phyloP scores from a whole-genome alignment of 1,140 invertebrate species.

The Drosophila rhopaloa region DNA sequence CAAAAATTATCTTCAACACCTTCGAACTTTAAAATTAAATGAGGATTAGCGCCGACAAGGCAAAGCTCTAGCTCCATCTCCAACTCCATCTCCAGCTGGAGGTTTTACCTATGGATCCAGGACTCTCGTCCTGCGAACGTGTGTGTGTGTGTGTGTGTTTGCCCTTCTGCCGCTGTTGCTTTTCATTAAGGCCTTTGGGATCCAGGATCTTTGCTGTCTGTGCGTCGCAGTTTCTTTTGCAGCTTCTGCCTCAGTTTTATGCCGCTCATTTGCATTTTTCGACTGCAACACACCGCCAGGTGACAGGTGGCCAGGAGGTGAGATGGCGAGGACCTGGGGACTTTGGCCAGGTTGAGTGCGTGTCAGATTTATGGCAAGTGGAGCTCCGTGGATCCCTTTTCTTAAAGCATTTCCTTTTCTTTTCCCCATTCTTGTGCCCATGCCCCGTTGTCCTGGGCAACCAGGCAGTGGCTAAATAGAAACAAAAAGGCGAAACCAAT shows the following conservation, averaged over 20 bases:
- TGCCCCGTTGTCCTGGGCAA: conserved; percentile 28
- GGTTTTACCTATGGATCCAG: conserved; percentile 11
- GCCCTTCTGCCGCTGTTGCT: conserved; percentile 45
- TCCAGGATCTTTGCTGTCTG: conserved; percentile 71
- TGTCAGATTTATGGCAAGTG: conserved; percentile 58
- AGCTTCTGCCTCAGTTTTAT: conserved; percentile 51
- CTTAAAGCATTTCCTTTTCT: conserved; percentile 15
- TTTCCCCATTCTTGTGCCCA: background rate
- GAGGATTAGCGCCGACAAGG: conserved; percentile 83
- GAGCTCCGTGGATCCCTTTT: background rate
- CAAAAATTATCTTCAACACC: conserved; percentile 84
- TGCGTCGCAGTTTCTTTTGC: conserved; percentile 10
- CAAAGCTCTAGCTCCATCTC: conserved; percentile 38
- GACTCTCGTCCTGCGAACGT: conserved; percentile 3
- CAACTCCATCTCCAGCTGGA: background rate
- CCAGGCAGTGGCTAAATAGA: conserved; percentile 28
- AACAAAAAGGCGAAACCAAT: conserved; percentile 56
- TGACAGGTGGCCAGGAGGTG: conserved; percentile 5
- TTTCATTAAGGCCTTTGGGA: conserved; percentile 76
- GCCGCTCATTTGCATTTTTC: conserved; percentile 76
- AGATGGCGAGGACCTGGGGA: background rate
- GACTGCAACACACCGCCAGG: conserved; percentile 40
- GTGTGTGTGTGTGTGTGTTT: background rate
- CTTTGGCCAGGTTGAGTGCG: conserved; percentile 31
- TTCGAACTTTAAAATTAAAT: conserved; percentile 85